Evolutionary conservation across 2,113 vertebrate genomes (phyloP).

Genomic region (Lamprologus callipterus): DNA sequence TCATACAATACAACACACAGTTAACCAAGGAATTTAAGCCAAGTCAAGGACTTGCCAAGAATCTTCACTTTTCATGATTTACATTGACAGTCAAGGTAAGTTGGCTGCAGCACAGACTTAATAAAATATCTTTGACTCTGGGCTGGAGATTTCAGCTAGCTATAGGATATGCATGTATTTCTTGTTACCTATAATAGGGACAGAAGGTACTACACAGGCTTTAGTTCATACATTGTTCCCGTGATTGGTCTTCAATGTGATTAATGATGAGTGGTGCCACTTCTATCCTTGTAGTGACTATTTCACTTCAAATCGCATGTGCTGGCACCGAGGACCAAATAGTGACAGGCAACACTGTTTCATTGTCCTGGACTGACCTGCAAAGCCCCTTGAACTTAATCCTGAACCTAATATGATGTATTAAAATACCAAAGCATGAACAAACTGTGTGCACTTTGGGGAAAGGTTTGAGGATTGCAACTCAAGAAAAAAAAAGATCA

Average conservation of each 20-base stretch:
- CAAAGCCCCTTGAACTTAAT: neutral
- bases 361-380: neutral
- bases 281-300: neutral
- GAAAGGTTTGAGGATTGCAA: neutral
- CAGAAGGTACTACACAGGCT: neutral
- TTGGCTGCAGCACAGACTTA: neutral
- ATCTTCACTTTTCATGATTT: neutral
- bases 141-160: neutral
- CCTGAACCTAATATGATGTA: neutral
- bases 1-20: neutral
- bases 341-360: neutral
- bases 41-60: neutral
- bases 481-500: accelerated
- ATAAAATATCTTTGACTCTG: neutral
- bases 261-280: neutral
- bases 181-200: neutral
- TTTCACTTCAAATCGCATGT: neutral
- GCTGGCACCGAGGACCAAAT: neutral
- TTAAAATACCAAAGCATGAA: neutral
- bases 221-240: neutral
- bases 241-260: neutral
- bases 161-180: neutral
- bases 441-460: neutral
- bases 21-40: neutral
- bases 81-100: neutral